phyloP scores from a whole-genome alignment of 2,888 invertebrate species.

The Phyllotreta striolata region DNA sequence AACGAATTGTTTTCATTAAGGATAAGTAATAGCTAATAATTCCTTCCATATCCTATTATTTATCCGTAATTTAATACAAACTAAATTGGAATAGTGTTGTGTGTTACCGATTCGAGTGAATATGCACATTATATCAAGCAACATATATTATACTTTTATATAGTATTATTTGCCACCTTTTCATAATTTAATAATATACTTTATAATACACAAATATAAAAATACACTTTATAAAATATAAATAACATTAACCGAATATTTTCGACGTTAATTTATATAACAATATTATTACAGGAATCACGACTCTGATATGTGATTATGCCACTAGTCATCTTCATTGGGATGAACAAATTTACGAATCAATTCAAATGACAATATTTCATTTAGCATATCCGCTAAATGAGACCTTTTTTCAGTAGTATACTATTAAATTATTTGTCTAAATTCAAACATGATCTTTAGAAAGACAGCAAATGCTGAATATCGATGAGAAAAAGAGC shows the following conservation, averaged over 20 bases:
- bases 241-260: too few species aligned
- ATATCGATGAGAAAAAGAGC: constrained; percentile 17
- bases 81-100: constrained; percentile 32
- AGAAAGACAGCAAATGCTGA: constrained; percentile 7
- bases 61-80: constrained; percentile 13
- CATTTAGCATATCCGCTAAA: too few species aligned
- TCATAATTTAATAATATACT: constrained; percentile 13
- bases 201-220: background rate
- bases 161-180: constrained; percentile 2
- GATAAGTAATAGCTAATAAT: background rate
- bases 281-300: too few species aligned
- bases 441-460: constrained; percentile 2
- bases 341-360: too few species aligned
- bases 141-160: constrained; percentile 2
- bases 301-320: too few species aligned
- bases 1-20: constrained; percentile 7
- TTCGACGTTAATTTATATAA: too few species aligned
- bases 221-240: too few species aligned
- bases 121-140: constrained; percentile 3
- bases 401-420: background rate
- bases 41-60: background rate
- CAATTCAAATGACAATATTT: too few species aligned
- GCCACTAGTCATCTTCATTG: too few species aligned
- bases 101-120: constrained; percentile 33
- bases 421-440: constrained; percentile 10